These are phyloP conservation scores for Rhadinocentrus ornatus DNA, from an alignment of 2,797 vertebrate genomes.

Conservation along the genomic window DNA sequence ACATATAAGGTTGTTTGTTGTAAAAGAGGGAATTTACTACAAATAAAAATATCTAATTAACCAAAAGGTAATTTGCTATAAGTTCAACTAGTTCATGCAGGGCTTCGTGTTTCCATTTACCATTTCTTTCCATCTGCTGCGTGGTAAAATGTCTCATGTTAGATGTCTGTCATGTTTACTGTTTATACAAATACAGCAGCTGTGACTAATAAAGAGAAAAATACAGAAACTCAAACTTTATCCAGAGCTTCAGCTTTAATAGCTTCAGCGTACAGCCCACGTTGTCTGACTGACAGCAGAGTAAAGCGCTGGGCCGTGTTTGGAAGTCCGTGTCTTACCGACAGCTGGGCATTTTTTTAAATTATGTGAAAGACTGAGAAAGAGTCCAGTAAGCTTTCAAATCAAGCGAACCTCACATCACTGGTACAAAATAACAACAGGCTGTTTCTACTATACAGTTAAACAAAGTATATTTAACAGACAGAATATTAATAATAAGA, in stretches of 20 bases:
- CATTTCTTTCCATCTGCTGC: background rate
- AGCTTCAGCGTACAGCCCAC: background rate
- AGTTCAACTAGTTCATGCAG: background rate
- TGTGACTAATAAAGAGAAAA: background rate
- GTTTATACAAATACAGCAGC: background rate
- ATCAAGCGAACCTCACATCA: background rate
- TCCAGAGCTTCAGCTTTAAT: background rate
- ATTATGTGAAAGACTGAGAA: conserved; percentile 7
- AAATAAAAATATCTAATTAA: background rate
- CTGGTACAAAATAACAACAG: background rate
- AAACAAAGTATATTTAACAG: background rate
- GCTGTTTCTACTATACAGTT: background rate
- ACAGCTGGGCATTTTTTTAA: conserved; percentile 23
- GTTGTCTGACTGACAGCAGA: conserved; percentile 29
- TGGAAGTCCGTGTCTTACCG: conserved; percentile 9
- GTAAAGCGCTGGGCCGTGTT: conserved; percentile 4
- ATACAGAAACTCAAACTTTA: conserved; percentile 11
- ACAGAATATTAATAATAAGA: background rate
- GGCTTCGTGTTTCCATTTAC: background rate
- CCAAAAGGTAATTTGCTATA: background rate
- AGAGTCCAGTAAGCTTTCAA: conserved; percentile 1
- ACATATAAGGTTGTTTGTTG: conserved; percentile 24
- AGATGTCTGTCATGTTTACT: background rate
- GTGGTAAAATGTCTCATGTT: background rate
- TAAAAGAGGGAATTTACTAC: background rate